Conservation (phyloP, 2,888 invertebrate genomes). For the Ophraella communa region DNA sequence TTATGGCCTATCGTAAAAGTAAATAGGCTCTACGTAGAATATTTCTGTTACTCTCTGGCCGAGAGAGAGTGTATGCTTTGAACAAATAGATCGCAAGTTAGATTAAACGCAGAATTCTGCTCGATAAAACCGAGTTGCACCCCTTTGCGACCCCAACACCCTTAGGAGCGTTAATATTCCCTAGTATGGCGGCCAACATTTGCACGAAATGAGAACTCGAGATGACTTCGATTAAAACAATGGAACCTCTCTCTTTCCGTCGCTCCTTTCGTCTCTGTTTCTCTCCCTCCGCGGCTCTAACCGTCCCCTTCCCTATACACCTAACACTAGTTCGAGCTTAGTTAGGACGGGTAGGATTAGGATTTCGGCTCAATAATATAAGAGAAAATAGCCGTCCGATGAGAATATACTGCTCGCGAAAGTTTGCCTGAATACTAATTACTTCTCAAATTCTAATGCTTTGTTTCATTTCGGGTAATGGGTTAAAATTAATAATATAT, state of each 20-base stretch:
- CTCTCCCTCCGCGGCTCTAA: constrained; percentile 21
- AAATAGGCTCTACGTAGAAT: constrained; percentile 5
- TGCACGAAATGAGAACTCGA: constrained; percentile 60
- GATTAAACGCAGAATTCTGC: constrained; percentile 60
- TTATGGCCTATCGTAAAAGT: constrained; percentile 19
- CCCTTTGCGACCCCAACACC: constrained; percentile 51
- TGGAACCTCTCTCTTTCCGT: constrained; percentile 46
- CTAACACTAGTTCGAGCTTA: constrained; percentile 52
- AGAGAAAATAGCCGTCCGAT: constrained; percentile 42
- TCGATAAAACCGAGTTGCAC: constrained; percentile 55
- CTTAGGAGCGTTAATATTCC: constrained; percentile 60
- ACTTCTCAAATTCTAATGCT: constrained; percentile 29
- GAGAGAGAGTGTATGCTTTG: constrained; percentile 49
- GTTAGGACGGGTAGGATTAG: constrained; percentile 49
- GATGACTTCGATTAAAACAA: constrained; percentile 62
- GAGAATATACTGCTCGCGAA: constrained; percentile 25
- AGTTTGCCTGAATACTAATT: constrained; percentile 29
- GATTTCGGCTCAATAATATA: constrained; percentile 48
- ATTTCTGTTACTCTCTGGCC: background rate
- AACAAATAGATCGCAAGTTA: constrained; percentile 61
- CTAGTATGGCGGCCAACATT: constrained; percentile 58
- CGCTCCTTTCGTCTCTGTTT: too few relatives aligned
- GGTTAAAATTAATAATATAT: constrained; percentile 7
- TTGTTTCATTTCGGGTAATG: constrained; percentile 23
- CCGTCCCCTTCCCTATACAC: constrained; percentile 38